These are phyloP conservation scores for Ditylenchus weischeri DNA, from an alignment of 2,888 invertebrate genomes.

Conservation along the genomic window DNA sequence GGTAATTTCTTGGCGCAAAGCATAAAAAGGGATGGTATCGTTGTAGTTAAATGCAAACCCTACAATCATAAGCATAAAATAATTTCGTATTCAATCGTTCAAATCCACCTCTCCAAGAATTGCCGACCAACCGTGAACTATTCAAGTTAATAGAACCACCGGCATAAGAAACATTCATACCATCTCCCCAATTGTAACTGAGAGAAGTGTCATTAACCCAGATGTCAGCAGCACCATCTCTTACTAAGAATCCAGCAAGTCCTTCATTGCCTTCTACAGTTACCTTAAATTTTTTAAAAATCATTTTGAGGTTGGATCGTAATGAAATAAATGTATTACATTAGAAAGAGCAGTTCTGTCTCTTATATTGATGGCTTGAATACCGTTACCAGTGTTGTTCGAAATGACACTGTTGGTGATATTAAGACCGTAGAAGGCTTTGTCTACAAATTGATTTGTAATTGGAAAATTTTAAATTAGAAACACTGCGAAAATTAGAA, in stretches of 20 bases:
- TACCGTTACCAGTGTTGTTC: conserved; percentile 89
- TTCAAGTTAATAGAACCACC: conserved; percentile 92
- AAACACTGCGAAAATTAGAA: no score
- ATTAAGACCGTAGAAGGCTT: conserved; percentile 73
- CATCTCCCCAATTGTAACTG: conserved; percentile 85
- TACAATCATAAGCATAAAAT: conserved; percentile 22
- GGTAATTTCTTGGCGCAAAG: conserved; percentile 79
- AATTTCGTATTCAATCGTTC: neutral
- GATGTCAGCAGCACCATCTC: conserved; percentile 85
- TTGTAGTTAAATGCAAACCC: conserved; percentile 87
- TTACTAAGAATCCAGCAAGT: conserved; percentile 63
- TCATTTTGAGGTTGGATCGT: no score
- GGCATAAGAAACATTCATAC: conserved; percentile 88
- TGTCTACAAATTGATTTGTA: conserved; percentile 38
- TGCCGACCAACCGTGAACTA: conserved; percentile 77
- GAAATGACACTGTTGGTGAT: conserved; percentile 79
- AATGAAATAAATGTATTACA: conserved; percentile 21
- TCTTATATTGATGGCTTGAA: conserved; percentile 83
- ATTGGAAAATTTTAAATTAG: no score
- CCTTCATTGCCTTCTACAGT: conserved; percentile 54
- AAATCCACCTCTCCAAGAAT: conserved; percentile 70
- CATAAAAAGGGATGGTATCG: conserved; percentile 77
- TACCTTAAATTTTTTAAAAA: conserved; percentile 18
- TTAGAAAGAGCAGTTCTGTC: conserved; percentile 56
- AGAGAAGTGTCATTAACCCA: conserved; percentile 86